These are phyloP conservation scores for Prorops nasuta DNA, from an alignment of 1,140 invertebrate genomes.

Conservation along the genomic window DNA sequence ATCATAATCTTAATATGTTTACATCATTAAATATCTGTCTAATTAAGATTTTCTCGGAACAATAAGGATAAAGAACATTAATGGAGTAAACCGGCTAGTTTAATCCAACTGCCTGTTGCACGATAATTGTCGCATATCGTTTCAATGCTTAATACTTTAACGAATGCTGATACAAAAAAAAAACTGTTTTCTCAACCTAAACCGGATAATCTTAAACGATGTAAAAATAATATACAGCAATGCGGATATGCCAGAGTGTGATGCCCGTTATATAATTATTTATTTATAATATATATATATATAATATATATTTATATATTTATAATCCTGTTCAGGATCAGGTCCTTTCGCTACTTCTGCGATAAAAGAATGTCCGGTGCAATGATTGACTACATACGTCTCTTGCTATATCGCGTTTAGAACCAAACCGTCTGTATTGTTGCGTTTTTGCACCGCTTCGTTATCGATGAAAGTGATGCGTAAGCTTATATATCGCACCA, in stretches of 20 bases:
- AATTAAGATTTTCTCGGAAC: slow-evolving; percentile 40
- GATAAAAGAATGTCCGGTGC: no score
- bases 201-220: neutral
- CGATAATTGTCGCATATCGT: neutral
- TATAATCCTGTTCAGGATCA: neutral
- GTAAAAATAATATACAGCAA: slow-evolving; percentile 7
- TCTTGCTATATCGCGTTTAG: neutral
- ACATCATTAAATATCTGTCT: slow-evolving; percentile 29
- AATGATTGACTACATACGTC: no score
- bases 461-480: no score
- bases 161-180: neutral
- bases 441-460: neutral
- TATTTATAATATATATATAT: neutral
- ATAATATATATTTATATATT: neutral
- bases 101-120: neutral
- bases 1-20: slow-evolving; percentile 22
- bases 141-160: neutral
- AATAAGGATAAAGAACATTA: slow-evolving; percentile 39
- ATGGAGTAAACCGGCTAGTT: slow-evolving; percentile 17
- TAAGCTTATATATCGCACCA: no score
- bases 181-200: neutral
- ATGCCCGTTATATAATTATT: slow-evolving; percentile 2
- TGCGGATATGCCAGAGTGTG: slow-evolving; percentile 11
- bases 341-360: no score
- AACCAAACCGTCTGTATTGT: neutral